Evolutionary conservation across 1,140 invertebrate genomes (phyloP).

Genomic region (Drosophila takahashii): DNA sequence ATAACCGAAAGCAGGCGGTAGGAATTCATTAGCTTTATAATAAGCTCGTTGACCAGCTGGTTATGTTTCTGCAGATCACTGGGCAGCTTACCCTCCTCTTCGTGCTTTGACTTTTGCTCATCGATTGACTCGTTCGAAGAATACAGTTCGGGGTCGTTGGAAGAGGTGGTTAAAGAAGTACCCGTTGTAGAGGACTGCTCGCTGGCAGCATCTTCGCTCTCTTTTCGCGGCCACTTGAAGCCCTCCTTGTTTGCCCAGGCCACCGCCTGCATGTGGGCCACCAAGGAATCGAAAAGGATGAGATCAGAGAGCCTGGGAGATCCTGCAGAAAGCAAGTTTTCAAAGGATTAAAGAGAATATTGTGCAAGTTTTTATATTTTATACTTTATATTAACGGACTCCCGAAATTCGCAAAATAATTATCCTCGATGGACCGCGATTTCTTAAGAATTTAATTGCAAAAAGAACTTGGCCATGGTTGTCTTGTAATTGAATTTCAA

Average conservation of each 20-base stretch:
- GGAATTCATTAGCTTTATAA: slow-evolving; percentile 67
- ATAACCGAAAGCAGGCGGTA: slow-evolving; percentile 66
- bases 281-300: slow-evolving; percentile 72
- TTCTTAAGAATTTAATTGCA: neutral
- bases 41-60: slow-evolving; percentile 64
- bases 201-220: slow-evolving; percentile 45
- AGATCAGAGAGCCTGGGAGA: slow-evolving; percentile 75
- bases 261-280: slow-evolving; percentile 81
- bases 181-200: slow-evolving; percentile 16
- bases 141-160: slow-evolving; percentile 56
- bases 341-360: neutral
- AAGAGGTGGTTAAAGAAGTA: slow-evolving; percentile 9
- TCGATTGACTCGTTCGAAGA: slow-evolving; percentile 75
- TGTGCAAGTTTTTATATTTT: neutral
- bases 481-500: no score
- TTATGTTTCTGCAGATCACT: slow-evolving; percentile 52
- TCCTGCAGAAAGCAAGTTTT: slow-evolving; percentile 28
- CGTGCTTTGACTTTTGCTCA: slow-evolving; percentile 52
- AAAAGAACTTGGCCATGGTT: no score
- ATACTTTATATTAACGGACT: no score
- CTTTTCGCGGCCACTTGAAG: slow-evolving; percentile 56
- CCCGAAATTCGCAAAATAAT: no score
- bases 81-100: slow-evolving; percentile 35
- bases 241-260: slow-evolving; percentile 79
- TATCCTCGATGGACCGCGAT: no score